Base-by-base conservation (phyloP, 1,140 invertebrate species). In the Diorhabda elongata region DNA sequence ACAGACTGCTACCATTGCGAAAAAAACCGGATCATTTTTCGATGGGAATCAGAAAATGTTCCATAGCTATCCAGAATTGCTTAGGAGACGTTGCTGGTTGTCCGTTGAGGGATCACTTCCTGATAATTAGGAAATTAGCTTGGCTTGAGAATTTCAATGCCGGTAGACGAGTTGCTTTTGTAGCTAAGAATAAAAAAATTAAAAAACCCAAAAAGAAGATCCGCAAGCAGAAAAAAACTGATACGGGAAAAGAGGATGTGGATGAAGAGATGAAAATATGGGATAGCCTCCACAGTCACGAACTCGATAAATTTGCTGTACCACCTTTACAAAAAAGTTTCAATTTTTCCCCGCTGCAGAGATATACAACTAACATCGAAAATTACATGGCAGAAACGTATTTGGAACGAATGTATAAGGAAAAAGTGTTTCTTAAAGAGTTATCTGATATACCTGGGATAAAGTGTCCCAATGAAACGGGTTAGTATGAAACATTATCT, bases 301-400 rank as follows among this genome's bases (percentile, higher is more conserved):
- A 74, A 73, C 72, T 68, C 77, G 83, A 78, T 70, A 69, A 73
- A n/a, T 68, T 71, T 61, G 44, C 65, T n/a, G 70, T 76, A 60
- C 79, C 79, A 5, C 71, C 71, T 4, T 68, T 64, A 4, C 79
- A 66, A 65, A 61, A 72, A 66, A 61, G 66, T 7, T 79, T 78
- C 67, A 73, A 73, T 7, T 78, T 76, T 68, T 69, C 59, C 78
- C 72, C 84, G 73, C 43, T 84, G 79, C 82, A 84, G 80, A 76
- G 78, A 78, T 76, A 83, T 80, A 70, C 80, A 74, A 73, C 82
- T 73, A 80, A 82, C 78, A 78, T 81, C 75, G 67, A 85, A 73
- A 69, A 80, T 82, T 75, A 78, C 77, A 75, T 83, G 82, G 69
- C 84, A 42, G 83, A 84, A 78, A 86, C 84, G 73, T 86, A 85